Evolutionary conservation across 2,113 vertebrate genomes (phyloP).

Genomic region (Actenoides hombroni): DNA sequence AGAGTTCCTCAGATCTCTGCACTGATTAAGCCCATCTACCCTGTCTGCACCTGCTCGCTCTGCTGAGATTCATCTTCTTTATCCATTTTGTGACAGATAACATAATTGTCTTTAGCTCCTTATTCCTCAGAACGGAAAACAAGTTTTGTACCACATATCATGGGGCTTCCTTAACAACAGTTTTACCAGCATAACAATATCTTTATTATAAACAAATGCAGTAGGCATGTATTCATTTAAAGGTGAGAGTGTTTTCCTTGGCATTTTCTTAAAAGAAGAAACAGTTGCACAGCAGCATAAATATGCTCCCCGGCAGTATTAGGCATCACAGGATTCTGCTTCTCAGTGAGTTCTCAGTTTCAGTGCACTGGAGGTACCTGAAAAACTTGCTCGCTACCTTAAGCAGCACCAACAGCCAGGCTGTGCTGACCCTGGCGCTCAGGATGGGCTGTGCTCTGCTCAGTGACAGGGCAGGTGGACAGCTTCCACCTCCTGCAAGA

Average conservation of each 20-base stretch:
- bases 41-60: not conserved
- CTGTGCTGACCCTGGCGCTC: not conserved
- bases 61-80: not conserved
- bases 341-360: not conserved
- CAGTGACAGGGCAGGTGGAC: fast-evolving
- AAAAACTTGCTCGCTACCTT: not conserved
- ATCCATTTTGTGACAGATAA: not conserved
- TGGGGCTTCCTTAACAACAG: not conserved
- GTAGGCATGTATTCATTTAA: not conserved
- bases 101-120: not conserved
- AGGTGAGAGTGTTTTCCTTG: not conserved
- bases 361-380: not conserved
- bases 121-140: not conserved
- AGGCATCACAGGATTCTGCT: not conserved
- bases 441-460: not conserved
- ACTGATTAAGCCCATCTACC: not conserved
- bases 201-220: not conserved
- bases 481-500: not conserved
- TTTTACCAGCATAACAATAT: not conserved
- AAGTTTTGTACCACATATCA: not conserved
- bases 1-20: not conserved
- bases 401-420: not conserved
- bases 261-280: not conserved
- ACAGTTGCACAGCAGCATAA: not conserved
- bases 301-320: fast-evolving